Conservation (phyloP, 2,113 vertebrate genomes). For the Ciconia maguari region DNA sequence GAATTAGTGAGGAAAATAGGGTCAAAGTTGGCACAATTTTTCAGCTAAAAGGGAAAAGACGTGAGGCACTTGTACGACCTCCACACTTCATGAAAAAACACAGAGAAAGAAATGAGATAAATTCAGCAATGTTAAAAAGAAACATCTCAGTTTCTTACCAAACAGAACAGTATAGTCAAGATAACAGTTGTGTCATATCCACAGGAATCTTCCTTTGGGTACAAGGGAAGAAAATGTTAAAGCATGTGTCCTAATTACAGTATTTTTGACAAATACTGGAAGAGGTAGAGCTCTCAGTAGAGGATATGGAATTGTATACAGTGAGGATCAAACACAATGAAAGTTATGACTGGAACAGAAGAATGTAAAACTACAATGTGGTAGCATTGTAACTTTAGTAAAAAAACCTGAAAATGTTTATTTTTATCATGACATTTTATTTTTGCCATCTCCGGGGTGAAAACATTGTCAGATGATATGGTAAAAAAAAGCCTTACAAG, state of each 20-base stretch:
- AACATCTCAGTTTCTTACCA: neutral
- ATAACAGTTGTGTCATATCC: neutral
- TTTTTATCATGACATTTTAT: neutral
- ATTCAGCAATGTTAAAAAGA: neutral
- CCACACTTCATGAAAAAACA: neutral
- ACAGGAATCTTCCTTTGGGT: neutral
- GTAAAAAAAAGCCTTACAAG: neutral
- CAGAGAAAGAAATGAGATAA: neutral
- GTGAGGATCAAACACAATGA: neutral
- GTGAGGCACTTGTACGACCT: rapidly evolving
- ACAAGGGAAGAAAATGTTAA: neutral
- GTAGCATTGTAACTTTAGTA: neutral
- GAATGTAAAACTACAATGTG: neutral
- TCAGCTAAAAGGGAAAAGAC: neutral
- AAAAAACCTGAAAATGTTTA: neutral
- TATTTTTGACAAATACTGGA: neutral
- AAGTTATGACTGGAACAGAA: neutral
- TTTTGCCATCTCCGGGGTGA: neutral
- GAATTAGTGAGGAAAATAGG: neutral
- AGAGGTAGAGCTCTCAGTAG: neutral
- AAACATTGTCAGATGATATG: neutral
- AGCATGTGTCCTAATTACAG: neutral
- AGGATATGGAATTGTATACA: neutral
- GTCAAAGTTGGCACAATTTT: neutral
- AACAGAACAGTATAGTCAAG: neutral